Evolutionary conservation across 1,140 invertebrate species (phyloP).

Genomic region (Yoshiicerus persimilis): DNA sequence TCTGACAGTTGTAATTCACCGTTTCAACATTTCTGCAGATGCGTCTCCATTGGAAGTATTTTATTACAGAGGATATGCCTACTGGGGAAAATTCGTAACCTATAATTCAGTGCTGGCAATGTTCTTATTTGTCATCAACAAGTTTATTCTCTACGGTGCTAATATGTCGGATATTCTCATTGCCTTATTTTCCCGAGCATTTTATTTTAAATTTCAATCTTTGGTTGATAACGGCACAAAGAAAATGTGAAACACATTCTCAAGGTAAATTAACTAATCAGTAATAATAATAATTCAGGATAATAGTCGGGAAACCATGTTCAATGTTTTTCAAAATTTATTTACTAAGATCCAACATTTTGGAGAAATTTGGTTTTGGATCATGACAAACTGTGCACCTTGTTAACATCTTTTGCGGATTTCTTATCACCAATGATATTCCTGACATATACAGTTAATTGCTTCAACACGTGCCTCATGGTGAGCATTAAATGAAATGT

Average conservation of each 20-base stretch:
- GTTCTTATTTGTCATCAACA: slow-evolving; percentile 2
- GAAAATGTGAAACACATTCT: background rate
- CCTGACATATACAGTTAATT: background rate
- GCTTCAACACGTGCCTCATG: background rate
- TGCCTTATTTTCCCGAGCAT: slow-evolving; percentile 17
- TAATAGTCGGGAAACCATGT: background rate
- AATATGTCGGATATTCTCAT: slow-evolving; percentile 32
- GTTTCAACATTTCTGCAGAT: background rate
- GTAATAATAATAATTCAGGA: background rate
- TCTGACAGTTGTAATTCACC: background rate
- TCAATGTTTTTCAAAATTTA: background rate
- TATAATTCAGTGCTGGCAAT: background rate
- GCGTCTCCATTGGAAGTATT: background rate
- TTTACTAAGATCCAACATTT: background rate
- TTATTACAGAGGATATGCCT: background rate
- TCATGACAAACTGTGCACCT: background rate
- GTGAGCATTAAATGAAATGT: background rate
- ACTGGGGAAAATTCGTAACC: background rate
- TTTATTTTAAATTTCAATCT: slow-evolving; percentile 35
- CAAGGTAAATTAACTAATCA: background rate
- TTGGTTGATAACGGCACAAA: background rate
- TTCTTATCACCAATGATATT: background rate
- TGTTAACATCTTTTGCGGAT: background rate
- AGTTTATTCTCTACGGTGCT: background rate
- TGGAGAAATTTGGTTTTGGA: background rate